phyloP scores from a whole-genome alignment of 1,140 invertebrate genomes.

The Drosophila quadrilineata region DNA sequence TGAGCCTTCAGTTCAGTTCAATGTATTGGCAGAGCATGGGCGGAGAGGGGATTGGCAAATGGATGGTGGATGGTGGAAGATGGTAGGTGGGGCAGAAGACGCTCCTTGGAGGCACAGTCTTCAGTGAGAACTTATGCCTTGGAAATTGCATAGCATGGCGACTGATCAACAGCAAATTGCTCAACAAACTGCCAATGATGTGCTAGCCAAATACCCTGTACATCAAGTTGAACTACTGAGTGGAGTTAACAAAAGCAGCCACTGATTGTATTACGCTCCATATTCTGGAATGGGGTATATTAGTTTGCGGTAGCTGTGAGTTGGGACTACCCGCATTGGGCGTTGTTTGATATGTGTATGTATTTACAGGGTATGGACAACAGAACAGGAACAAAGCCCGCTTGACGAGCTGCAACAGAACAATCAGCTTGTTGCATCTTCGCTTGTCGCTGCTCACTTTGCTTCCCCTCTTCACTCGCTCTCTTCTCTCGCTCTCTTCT shows the following conservation, averaged over 20 bases:
- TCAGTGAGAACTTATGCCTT: conserved; percentile 60
- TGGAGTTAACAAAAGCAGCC: too few species aligned
- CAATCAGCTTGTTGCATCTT: conserved; percentile 66
- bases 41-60: too few species aligned
- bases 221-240: neutral
- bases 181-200: neutral
- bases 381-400: conserved; percentile 26
- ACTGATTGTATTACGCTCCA: neutral
- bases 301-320: too few species aligned
- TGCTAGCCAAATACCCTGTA: neutral
- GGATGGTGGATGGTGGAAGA: neutral
- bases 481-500: neutral
- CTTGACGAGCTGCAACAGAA: conserved; percentile 41
- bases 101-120: conserved; percentile 18
- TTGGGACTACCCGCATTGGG: neutral
- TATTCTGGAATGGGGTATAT: neutral
- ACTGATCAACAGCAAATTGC: conserved; percentile 5
- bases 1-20: too few species aligned
- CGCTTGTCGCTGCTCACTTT: conserved; percentile 5
- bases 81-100: neutral
- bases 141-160: conserved; percentile 64
- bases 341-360: too few species aligned
- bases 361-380: conserved; percentile 21
- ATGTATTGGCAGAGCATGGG: too few species aligned
- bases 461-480: neutral